Evolutionary conservation across 2,113 vertebrate species (phyloP), one percentile per base, ranked within the genome.

Genomic region (Dromaius novaehollandiae): DNA sequence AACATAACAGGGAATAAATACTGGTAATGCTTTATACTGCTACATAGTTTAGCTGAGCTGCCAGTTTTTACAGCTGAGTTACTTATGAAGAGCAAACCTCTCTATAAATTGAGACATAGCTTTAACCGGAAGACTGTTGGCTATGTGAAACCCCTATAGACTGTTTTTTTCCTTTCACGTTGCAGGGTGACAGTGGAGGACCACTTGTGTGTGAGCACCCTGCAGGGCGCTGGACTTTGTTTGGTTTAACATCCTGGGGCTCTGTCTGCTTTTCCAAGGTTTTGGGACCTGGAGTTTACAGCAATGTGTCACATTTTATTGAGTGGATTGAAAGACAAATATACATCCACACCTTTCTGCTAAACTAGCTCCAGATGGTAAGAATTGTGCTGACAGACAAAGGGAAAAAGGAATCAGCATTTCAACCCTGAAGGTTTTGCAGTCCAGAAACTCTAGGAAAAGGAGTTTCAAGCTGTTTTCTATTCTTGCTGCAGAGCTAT

Each of bases 231-330:
- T 99, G 99, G 99, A 99, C 98, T 32, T 88, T 99, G 93, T 99
- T 99, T 95, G 99, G 99, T 51, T 98, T 99, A 93, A 99, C 99
- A 11, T 99, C 99, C 1, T 99, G 99, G 99, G 99, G 99, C 82
- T 99, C 99, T 0, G 98, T 99, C 68, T 99, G 99, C 95, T 99
- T 99, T 98, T 99, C 99, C 91, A 99, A 99, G 93, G 98, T 99
- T 38, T 97, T 99, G 69, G 99, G 99, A 50, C 99, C 99, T 12
- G 99, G 99, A 26, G 99, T 99, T 71, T 99, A 99, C 92, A 99
- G 99, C 96, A 99, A 99, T 0, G 99, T 99, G 78, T 99, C 99
- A 13, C 99, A 99, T 96, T 99, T 99, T 94, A 97, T 98, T 8
- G 97, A 98, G 69, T 99, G 99, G 99, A 99, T 99, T 88, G 98